Percentiles rank a stretch among this genome's conserved stretches.
Evolutionary conservation across 2,888 invertebrate species (phyloP).

Genomic region (Allophyes oxyacanthae): DNA sequence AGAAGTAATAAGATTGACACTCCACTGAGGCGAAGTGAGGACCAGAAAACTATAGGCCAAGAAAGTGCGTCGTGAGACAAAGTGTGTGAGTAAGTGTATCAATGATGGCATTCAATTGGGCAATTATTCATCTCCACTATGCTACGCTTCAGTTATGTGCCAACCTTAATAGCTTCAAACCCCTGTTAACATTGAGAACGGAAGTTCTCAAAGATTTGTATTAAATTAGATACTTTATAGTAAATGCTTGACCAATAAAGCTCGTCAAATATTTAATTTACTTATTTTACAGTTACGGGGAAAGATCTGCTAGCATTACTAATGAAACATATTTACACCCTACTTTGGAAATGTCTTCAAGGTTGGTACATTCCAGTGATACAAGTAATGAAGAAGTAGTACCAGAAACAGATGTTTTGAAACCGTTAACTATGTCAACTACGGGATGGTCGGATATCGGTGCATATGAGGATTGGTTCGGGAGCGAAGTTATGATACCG

Average conservation of each 20-base stretch:
- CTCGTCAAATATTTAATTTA: background rate
- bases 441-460: conserved; percentile 68
- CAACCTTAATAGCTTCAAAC: too few relatives aligned
- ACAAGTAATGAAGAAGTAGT: conserved; percentile 60
- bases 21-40: too few relatives aligned
- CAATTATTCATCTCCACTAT: too few relatives aligned
- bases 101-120: too few relatives aligned
- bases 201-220: too few relatives aligned
- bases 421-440: conserved; percentile 49
- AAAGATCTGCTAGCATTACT: conserved; percentile 46
- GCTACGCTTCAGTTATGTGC: too few relatives aligned
- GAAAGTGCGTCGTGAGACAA: too few relatives aligned
- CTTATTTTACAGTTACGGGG: conserved; percentile 67
- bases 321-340: conserved; percentile 27
- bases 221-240: too few relatives aligned
- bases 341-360: conserved; percentile 46
- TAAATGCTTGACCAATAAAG: background rate
- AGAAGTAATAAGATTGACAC: too few relatives aligned
- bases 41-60: too few relatives aligned
- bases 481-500: conserved; percentile 75
- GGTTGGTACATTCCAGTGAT: conserved; percentile 53
- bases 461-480: conserved; percentile 77
- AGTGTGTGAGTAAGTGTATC: too few relatives aligned
- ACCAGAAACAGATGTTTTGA: conserved; percentile 53
- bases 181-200: too few relatives aligned